A percentile compares a stretch with the other conserved stretches of the same genome.
phyloP scores from a whole-genome alignment of 2,113 vertebrate species.

The Oxyruncus cristatus region DNA sequence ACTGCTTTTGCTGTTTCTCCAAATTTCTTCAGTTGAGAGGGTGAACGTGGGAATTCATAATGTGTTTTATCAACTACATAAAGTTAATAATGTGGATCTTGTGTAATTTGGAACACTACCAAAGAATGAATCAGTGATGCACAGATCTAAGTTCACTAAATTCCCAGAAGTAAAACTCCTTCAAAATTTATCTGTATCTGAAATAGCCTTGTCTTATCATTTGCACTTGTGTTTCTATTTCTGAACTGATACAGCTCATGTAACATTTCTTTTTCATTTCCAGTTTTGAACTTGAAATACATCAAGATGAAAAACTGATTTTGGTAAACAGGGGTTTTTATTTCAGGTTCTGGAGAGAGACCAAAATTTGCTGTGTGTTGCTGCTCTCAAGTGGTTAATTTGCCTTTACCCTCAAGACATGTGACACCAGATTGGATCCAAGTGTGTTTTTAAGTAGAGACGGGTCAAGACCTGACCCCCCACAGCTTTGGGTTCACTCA shows the following conservation, averaged over 20 bases:
- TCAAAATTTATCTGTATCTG: neutral
- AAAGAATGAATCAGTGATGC: neutral
- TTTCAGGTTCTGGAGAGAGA: neutral
- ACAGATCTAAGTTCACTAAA: neutral
- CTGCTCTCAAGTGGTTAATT: neutral
- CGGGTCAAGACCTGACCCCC: neutral
- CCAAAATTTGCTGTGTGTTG: neutral
- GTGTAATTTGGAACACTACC: neutral
- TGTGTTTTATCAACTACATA: neutral
- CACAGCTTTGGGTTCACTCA: neutral
- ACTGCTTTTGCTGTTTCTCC: neutral
- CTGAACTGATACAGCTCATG: neutral
- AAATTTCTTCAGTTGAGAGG: neutral
- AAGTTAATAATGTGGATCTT: neutral
- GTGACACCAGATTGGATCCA: neutral
- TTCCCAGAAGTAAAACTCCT: neutral
- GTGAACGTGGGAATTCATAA: neutral
- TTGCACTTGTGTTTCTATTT: slow-evolving; percentile 6
- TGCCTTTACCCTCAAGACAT: neutral
- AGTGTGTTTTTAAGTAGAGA: neutral
- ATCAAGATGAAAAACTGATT: neutral
- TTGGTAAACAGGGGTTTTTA: neutral
- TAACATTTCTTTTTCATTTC: neutral
- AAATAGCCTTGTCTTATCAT: neutral
- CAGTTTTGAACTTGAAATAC: neutral